These are phyloP conservation scores for Mycteria americana DNA, from an alignment of 2,797 vertebrate species.

Conservation along the genomic window DNA sequence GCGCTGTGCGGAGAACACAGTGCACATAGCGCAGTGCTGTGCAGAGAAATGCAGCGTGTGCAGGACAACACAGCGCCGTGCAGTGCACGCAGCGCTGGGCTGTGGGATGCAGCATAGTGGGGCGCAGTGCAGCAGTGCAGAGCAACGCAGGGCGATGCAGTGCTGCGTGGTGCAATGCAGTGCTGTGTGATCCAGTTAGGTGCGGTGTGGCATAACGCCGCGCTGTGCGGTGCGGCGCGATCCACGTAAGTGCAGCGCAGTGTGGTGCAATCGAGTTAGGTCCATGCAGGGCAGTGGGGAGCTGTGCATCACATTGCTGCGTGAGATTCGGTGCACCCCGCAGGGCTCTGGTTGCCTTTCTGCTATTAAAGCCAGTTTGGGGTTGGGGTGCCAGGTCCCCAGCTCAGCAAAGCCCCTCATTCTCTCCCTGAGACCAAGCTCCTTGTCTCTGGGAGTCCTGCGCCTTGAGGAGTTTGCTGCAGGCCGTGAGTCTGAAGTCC, in stretches of 20 bases:
- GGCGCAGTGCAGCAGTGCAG: no score
- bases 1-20: background rate
- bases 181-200: background rate
- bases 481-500: background rate
- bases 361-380: rapidly evolving
- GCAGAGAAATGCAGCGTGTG: background rate
- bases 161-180: rapidly evolving
- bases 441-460: no score
- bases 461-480: background rate
- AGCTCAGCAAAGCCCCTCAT: background rate
- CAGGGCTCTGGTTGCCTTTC: background rate
- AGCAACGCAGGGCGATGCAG: background rate
- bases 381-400: background rate
- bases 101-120: rapidly evolving
- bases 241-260: background rate
- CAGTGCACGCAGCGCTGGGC: rapidly evolving
- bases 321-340: rapidly evolving
- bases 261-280: no score
- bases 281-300: rapidly evolving
- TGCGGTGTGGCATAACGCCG: no score
- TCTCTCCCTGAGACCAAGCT: rapidly evolving
- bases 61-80: background rate
- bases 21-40: background rate
- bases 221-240: background rate
- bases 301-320: background rate